phyloP scores from a whole-genome alignment of 2,113 vertebrate genomes.

The Leptobrachium leishanense region DNA sequence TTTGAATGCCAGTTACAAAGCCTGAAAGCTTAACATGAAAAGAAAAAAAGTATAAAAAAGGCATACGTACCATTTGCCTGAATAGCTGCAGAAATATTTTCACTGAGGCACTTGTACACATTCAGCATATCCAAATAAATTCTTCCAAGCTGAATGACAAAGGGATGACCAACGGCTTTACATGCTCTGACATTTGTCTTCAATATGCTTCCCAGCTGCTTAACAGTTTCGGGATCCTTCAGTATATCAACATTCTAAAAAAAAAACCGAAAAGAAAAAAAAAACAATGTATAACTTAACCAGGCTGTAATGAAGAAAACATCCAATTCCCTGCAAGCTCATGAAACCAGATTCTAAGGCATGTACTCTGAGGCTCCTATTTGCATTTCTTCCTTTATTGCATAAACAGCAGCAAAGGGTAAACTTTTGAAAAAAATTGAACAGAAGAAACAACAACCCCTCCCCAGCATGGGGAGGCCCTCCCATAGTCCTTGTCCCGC shows the following conservation, averaged over 20 bases:
- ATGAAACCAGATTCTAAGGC: too few species aligned
- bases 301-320: too few species aligned
- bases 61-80: slow-evolving; percentile 88
- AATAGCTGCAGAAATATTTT: slow-evolving; percentile 98
- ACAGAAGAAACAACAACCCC: too few species aligned
- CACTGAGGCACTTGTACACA: slow-evolving; percentile 99
- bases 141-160: slow-evolving; percentile 95
- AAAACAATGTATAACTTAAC: background rate
- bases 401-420: too few species aligned
- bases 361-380: too few species aligned
- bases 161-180: slow-evolving; percentile 96
- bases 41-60: background rate
- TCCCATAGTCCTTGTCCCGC: too few species aligned
- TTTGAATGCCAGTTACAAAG: background rate
- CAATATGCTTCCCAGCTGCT: slow-evolving; percentile 96
- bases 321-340: too few species aligned
- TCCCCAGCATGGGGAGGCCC: too few species aligned
- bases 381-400: too few species aligned
- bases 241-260: slow-evolving; percentile 95
- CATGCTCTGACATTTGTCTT: slow-evolving; percentile 97
- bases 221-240: slow-evolving; percentile 98
- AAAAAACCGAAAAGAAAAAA: background rate
- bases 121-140: slow-evolving; percentile 99
- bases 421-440: too few species aligned
- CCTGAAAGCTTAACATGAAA: background rate